Base-by-base conservation (phyloP, 2,113 vertebrate species). In the Diadophis punctatus region DNA sequence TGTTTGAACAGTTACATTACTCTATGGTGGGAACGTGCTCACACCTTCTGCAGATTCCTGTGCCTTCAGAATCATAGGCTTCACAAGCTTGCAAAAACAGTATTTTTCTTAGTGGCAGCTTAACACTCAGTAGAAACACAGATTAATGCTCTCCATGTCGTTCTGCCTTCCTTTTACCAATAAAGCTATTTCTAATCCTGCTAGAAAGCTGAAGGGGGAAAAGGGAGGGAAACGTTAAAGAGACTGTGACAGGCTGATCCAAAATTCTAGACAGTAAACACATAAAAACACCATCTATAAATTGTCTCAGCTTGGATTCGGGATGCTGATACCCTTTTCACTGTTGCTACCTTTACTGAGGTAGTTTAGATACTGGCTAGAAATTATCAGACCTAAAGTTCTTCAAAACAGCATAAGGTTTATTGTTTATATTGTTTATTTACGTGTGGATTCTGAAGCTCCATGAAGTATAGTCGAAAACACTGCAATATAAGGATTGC, bases 1-100 rank as follows among this genome's bases (percentile, higher is more conserved):
- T 93, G 96, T 93, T 93, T 86, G 34, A 86, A 51, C n/a, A 74
- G 95, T 48, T 89, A 87, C 94, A 93, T 89, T 85, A 94, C 43
- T n/a, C 27, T 90, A 49, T 90, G 20, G 18, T 46, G 90, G 0
- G 63, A 56, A 10, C 95, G 93, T 93, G 94, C 90, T 88, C 85
- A 94, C 8, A 68, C 89, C 90, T 92, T 87, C 91, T 48, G 49
- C 39, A 92, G 87, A 46, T 8, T 93, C 85, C 46, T 49, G 22
- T 20, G 89, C 94, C 53, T 18, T 93, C 2, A 91, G 14, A 55
- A 55, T 30, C 55, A 74, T 16, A 93, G 55, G 14, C 0, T 93
- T 93, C 85, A 90, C 63, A 96, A 95, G 58, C 89, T 92, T 95
- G 93, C 63, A 86, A 94, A 74, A 80, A 91, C 9, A 5, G 12